Percentiles rank a stretch among this genome's conserved stretches.
These are phyloP conservation scores for Anser cygnoides DNA, from an alignment of 2,113 vertebrate species.

Conservation along the genomic window DNA sequence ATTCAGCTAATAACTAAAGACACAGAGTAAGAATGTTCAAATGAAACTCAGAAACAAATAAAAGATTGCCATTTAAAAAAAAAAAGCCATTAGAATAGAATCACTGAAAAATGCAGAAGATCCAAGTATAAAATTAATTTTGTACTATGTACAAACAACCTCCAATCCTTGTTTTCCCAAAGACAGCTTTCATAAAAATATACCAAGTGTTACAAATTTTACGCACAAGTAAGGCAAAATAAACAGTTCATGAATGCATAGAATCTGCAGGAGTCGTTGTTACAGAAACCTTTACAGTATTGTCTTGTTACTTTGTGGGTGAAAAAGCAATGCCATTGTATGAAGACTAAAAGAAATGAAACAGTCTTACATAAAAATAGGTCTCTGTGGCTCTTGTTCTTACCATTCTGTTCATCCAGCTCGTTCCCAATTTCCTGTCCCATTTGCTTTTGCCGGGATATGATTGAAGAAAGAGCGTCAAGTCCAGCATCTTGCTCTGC, in stretches of 20 bases:
- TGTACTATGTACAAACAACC: neutral
- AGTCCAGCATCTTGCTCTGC: slow-evolving; percentile 95
- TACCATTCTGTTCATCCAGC: slow-evolving; percentile 96
- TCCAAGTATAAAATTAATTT: accelerated
- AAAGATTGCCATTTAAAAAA: neutral
- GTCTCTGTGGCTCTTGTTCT: slow-evolving; percentile 15
- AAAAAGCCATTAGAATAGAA: neutral
- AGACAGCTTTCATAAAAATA: neutral
- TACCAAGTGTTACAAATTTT: accelerated
- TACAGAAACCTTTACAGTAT: neutral
- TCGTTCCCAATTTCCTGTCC: slow-evolving; percentile 96
- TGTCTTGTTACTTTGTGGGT: neutral
- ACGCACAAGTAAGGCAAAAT: neutral
- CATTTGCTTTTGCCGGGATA: slow-evolving; percentile 95
- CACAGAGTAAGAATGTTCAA: neutral
- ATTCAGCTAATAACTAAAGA: neutral
- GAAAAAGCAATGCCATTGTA: neutral
- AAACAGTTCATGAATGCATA: accelerated
- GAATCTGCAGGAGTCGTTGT: accelerated
- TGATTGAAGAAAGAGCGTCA: slow-evolving; percentile 90
- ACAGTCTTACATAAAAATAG: neutral
- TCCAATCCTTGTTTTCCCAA: neutral
- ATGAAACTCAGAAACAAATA: neutral
- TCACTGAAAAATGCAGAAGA: neutral
- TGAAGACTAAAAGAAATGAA: neutral